A percentile compares a stretch with the other conserved stretches of the same genome.
These are phyloP conservation scores for Sebastes jordani DNA, from an alignment of 2,797 vertebrate genomes.

Conservation along the genomic window DNA sequence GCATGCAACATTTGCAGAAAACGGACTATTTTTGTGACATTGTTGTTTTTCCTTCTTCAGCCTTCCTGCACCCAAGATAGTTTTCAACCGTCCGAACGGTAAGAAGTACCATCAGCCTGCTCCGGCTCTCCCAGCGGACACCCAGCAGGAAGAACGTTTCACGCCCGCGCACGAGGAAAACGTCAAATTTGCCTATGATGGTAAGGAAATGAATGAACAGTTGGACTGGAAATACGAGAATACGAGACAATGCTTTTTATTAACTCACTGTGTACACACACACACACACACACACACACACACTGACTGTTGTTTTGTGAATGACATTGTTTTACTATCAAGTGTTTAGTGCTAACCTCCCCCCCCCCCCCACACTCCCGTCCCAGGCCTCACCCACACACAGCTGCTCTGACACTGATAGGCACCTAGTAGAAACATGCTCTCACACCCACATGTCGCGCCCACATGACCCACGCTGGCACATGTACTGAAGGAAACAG, in stretches of 20 bases:
- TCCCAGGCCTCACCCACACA: slow-evolving; percentile 53
- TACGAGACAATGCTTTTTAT: neutral
- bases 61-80: slow-evolving; percentile 88
- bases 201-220: slow-evolving; percentile 70
- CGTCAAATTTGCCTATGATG: slow-evolving; percentile 90
- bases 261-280: neutral
- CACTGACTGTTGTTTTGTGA: slow-evolving; percentile 18
- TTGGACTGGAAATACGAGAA: slow-evolving; percentile 3
- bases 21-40: neutral
- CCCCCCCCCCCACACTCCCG: too few species aligned
- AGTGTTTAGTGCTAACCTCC: neutral
- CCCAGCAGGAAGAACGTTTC: slow-evolving; percentile 83
- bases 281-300: too few species aligned
- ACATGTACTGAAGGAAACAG: neutral
- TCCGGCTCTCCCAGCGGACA: slow-evolving; percentile 67
- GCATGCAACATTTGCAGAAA: neutral
- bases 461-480: neutral
- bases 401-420: slow-evolving; percentile 73
- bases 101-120: slow-evolving; percentile 84
- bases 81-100: slow-evolving; percentile 92
- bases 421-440: neutral
- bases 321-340: slow-evolving; percentile 34
- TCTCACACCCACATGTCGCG: slow-evolving; percentile 29
- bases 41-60: neutral
- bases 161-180: slow-evolving; percentile 92